Base-by-base conservation (phyloP, 2,113 vertebrate genomes). In the Ciconia stormi region DNA sequence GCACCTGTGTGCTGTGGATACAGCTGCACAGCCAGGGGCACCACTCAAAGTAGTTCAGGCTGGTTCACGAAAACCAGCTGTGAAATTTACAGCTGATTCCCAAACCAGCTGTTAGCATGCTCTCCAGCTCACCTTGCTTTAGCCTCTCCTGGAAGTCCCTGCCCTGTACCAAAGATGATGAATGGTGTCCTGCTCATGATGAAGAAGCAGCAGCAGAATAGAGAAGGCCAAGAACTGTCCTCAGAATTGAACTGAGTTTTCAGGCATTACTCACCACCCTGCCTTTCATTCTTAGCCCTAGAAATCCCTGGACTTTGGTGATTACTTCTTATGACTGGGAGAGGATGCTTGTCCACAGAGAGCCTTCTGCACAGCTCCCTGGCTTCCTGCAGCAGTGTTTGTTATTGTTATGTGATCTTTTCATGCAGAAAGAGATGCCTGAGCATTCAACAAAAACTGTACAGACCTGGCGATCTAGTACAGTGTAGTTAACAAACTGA, bases 61-160 rank as follows among this genome's bases (percentile, higher is more conserved):
- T 71, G n/a, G 32, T 74, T 92, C 82, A 49, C 40, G 69, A 63
- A 90, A 83, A 94, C 32, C 89, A 94, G 77, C 92, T 96, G 92
- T 87, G 89, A 92, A 83, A 61, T 70, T 70, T 50, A 71, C 32
- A 83, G 77, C 50, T 83, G 55, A 71, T 79, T 92, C 82, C 89
- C 72, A 80, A 89, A 87, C 40, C 82, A 90, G 89, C 86, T 92
- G 82, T 65, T 89, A 21, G 49, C 34, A 27, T 1, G 22, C 22
- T 63, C 59, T 47, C 12, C 65, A 72, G 63, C 58, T 70, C 61
- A 92, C 72, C 71, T 87, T 50, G 61, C 32, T 49, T 59, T 69
- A 77, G 14, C 53, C 23, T 76, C 49, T 89, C 17, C 49, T 82
- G 59, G 69, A 89, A 67, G 42, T 42, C 53, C 53, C 26, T 9